These are phyloP conservation scores for Macaria liturata DNA, from an alignment of 2,888 invertebrate genomes.

Conservation along the genomic window DNA sequence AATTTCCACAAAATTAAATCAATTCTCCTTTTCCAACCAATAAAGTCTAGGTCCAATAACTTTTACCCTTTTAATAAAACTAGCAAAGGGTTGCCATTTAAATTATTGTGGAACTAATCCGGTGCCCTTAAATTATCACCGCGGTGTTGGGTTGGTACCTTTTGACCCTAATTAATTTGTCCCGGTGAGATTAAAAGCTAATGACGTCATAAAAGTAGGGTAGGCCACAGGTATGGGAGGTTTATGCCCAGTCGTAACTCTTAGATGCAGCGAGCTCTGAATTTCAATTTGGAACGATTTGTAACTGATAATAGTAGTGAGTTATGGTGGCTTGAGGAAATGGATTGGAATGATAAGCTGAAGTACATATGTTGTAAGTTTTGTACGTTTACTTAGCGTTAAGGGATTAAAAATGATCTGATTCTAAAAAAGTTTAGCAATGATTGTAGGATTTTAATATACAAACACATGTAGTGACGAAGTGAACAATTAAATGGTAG, in stretches of 20 bases:
- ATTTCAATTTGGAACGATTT: slow-evolving; percentile 8
- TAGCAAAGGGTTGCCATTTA: slow-evolving; percentile 44
- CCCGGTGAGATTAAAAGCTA: slow-evolving; percentile 64
- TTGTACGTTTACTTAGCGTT: too few species aligned
- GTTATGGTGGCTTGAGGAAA: neutral
- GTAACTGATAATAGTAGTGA: neutral
- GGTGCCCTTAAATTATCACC: slow-evolving; percentile 31
- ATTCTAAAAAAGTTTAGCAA: too few species aligned
- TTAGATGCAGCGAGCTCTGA: neutral
- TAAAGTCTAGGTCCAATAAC: slow-evolving; percentile 17
- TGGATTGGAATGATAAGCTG: too few species aligned
- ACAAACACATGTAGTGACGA: too few species aligned
- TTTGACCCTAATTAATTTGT: slow-evolving; percentile 73
- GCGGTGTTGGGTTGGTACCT: slow-evolving; percentile 34
- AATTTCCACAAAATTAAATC: slow-evolving; percentile 4
- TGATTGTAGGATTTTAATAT: too few species aligned
- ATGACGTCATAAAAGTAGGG: slow-evolving; percentile 57
- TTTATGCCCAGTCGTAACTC: slow-evolving; percentile 28
- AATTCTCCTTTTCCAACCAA: slow-evolving; percentile 7
- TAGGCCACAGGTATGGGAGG: slow-evolving; percentile 38
- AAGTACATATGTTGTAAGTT: too few species aligned
- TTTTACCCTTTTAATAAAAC: slow-evolving; percentile 24
- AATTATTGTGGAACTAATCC: slow-evolving; percentile 57
- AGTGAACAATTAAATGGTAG: too few species aligned
- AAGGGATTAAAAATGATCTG: too few species aligned